Conservation (phyloP, 2,888 invertebrate species). For the Polia nebulosa region DNA sequence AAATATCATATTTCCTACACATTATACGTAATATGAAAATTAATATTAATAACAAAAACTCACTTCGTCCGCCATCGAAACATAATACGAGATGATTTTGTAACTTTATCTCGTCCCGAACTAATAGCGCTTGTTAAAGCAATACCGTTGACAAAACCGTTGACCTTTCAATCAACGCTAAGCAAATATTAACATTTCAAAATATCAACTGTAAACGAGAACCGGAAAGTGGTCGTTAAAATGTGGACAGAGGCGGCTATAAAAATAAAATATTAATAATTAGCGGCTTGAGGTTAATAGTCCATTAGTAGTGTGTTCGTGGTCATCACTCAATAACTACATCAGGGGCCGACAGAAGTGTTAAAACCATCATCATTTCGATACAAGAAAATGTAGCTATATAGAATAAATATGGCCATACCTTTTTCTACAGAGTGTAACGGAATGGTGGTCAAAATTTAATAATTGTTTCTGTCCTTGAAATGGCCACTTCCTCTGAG, state of each 20-base stretch:
- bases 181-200: conserved; percentile 83
- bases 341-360: conserved; percentile 40
- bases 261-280: conserved; percentile 89
- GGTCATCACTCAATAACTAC: conserved; percentile 59
- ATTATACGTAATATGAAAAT: conserved; percentile 61
- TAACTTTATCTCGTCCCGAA: conserved; percentile 75
- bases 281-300: conserved; percentile 84
- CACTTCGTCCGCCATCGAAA: conserved; percentile 69
- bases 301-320: conserved; percentile 81
- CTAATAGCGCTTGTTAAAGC: conserved; percentile 75
- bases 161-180: conserved; percentile 84
- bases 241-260: conserved; percentile 79
- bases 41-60: conserved; percentile 70
- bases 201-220: conserved; percentile 80
- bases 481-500: too few relatives aligned
- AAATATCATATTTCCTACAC: conserved; percentile 74
- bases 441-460: background rate
- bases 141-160: conserved; percentile 75
- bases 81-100: conserved; percentile 73
- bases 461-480: too few relatives aligned
- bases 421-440: conserved; percentile 13
- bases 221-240: conserved; percentile 87
- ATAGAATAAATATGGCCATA: background rate
- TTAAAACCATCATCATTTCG: conserved; percentile 31
- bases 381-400: conserved; percentile 15